These are phyloP conservation scores for Tetheella fluctuosa DNA, from an alignment of 2,888 invertebrate species.

Conservation along the genomic window DNA sequence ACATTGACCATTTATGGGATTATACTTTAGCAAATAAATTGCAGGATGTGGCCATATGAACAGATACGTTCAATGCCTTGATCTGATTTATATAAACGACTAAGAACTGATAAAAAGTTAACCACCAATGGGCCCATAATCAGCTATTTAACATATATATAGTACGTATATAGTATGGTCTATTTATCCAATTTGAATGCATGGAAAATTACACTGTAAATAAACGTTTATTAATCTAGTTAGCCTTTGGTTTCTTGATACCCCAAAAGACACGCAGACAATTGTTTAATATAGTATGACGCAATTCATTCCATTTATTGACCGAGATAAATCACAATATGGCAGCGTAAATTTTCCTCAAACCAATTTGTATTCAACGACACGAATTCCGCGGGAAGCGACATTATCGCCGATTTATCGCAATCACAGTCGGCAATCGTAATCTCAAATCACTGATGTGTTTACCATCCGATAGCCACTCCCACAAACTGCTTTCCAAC, in stretches of 20 bases:
- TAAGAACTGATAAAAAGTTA: not conserved
- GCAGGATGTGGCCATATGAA: slow-evolving; percentile 2
- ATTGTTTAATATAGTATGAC: not conserved
- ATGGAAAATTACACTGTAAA: not conserved
- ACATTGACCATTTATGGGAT: not conserved
- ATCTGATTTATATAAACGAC: slow-evolving; percentile 3
- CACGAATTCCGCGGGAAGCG: slow-evolving; percentile 41
- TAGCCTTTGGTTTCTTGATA: not conserved
- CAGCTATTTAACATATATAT: too few species aligned
- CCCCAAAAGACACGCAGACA: too few species aligned
- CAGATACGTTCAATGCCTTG: not conserved
- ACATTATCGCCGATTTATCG: slow-evolving; percentile 16
- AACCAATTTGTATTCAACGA: slow-evolving; percentile 10
- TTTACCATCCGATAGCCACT: slow-evolving; percentile 2
- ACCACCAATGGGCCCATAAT: not conserved
- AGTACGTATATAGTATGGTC: not conserved
- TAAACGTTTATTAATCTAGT: not conserved
- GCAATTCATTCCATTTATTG: not conserved
- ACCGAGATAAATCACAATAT: not conserved
- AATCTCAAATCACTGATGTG: slow-evolving; percentile 5
- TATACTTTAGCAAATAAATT: not conserved
- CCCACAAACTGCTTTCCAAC: slow-evolving; percentile 10
- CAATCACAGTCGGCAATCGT: not conserved
- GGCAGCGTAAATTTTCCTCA: not conserved
- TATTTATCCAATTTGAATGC: not conserved